Base-by-base conservation (phyloP, 23 tunicate genomes). In the Trididemnum nubilum region DNA sequence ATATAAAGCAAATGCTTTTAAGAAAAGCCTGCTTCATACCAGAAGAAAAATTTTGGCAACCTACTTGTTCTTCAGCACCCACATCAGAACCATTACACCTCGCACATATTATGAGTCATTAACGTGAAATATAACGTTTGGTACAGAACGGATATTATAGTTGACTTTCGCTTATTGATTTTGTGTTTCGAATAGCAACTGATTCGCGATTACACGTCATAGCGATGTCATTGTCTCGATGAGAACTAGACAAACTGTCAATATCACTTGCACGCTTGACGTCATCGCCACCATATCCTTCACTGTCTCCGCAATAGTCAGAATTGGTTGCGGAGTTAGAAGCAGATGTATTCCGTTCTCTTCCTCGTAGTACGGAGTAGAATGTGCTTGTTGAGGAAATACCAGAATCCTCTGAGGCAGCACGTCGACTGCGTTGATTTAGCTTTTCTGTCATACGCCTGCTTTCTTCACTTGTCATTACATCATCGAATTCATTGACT, bases 361-460 rank as follows among this genome's bases (percentile, higher is more conserved):
- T 73, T 19, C 58, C 58, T 3, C 58, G 78, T 26, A 73, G 57
- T 2, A 12, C 58, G 9, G 78, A 38, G 58, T 9, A 21, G 58
- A 37, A 73, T 2, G 78, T 73, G 58, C 78, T 73, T 36, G 75
- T 33, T 25, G 90, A 78, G 21, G 83, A 85, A 69, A 85, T 85
- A 1, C 90, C 90, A 54, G 90, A 85, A 33, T 85, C 90, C 59
- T 76, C 88, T 2, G 88, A 85, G 36, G 81, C 82, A 1, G 82
- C 88, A 2, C 88, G 65, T 34, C 24, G 49, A 1, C 58, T n/a
- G 0, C 80, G 71, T 29, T 25, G 65, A 82, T 51, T 83, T 18
- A 81, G 73, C 51, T 83, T 61, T 61, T 61, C 73, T 31, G 50
- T 24, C 67, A 64, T 0, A 21, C 22, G 35, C 74, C 23, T 70